Conservation (phyloP, 2,113 vertebrate species). For the Ictalurus punctatus region DNA sequence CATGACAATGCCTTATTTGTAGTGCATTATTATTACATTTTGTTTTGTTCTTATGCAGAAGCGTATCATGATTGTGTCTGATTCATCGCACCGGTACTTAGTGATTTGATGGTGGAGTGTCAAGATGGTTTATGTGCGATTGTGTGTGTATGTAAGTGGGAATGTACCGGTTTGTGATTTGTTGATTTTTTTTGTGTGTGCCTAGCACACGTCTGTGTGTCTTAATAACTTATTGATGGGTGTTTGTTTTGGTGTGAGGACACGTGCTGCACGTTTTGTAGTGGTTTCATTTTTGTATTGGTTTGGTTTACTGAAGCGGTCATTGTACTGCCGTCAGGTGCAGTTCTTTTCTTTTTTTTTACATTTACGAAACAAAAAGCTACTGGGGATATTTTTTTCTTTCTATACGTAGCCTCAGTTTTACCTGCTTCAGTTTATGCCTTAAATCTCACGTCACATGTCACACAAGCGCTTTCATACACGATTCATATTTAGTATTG, state of each 20-base stretch:
- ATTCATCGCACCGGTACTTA: conserved; percentile 33
- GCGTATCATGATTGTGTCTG: conserved; percentile 41
- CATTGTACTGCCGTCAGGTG: neutral
- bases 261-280: conserved; percentile 33
- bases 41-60: conserved; percentile 46
- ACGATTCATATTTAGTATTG: neutral
- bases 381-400: neutral
- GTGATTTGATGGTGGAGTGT: conserved; percentile 37
- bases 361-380: conserved; percentile 9
- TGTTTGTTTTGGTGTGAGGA: conserved; percentile 61
- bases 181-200: conserved; percentile 47
- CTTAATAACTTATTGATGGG: conserved; percentile 73
- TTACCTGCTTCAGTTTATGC: neutral
- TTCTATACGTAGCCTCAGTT: neutral
- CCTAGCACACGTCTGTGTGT: conserved; percentile 63
- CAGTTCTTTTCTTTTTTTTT: neutral
- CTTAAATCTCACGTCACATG: neutral
- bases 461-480: conserved; percentile 7
- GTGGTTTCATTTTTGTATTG: conserved; percentile 41
- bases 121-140: conserved; percentile 42
- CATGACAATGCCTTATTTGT: conserved; percentile 71
- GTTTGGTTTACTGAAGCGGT: conserved; percentile 2
- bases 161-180: conserved; percentile 51
- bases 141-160: conserved; percentile 57
- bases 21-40: conserved; percentile 57